Conservation (phyloP, 2,797 vertebrate genomes). For the Sciurus carolinensis region DNA sequence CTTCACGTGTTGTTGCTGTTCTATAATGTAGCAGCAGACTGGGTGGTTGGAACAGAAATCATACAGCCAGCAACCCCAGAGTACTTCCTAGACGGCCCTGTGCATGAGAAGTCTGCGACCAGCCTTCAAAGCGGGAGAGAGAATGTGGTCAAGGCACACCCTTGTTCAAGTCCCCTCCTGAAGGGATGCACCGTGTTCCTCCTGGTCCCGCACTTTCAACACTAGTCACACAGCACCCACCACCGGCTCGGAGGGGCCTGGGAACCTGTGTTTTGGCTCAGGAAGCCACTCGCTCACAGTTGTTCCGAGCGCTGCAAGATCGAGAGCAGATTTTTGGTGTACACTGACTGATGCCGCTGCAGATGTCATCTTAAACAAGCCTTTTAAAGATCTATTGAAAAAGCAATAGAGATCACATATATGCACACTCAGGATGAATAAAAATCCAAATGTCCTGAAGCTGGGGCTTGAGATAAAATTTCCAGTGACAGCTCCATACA, state of each 20-base stretch:
- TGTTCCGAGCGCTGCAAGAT: background rate
- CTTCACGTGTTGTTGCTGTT: too few relatives aligned
- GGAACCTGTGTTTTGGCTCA: background rate
- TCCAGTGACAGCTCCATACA: conserved; percentile 63
- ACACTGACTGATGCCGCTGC: background rate
- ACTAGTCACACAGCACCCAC: background rate
- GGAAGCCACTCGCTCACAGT: background rate
- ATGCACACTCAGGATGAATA: conserved; percentile 56
- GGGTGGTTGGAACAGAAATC: background rate
- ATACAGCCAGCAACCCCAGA: background rate
- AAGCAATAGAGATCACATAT: conserved; percentile 58
- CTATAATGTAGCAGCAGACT: background rate
- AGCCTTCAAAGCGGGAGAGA: background rate
- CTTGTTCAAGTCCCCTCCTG: background rate
- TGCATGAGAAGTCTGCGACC: background rate
- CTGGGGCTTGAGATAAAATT: conserved; percentile 78
- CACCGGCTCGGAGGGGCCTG: background rate
- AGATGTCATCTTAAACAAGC: conserved; percentile 66
- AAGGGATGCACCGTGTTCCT: rapidly evolving
- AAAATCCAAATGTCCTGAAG: conserved; percentile 68
- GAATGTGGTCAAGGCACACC: background rate
- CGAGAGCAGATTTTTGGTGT: background rate
- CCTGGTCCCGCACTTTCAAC: background rate
- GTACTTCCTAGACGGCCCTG: background rate
- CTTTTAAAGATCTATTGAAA: conserved; percentile 67